Evolutionary conservation across 2,888 invertebrate genomes (phyloP).

Genomic region (Hirtodrosophila cameraria): DNA sequence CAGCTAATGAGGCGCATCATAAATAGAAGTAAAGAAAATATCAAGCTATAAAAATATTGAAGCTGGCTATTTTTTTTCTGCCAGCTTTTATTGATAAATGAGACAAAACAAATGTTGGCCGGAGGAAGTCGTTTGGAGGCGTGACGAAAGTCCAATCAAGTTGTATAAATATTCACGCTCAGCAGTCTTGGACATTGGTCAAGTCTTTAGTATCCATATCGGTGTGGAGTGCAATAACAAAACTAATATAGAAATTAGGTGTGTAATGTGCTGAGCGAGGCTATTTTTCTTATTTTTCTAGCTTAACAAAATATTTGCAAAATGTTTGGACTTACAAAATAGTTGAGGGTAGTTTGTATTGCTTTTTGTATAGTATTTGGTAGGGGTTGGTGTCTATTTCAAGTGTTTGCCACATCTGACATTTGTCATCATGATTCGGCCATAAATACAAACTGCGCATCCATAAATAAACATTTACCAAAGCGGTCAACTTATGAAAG

Average conservation of each 20-base stretch:
- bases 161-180: constrained; percentile 60
- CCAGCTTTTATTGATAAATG: constrained; percentile 59
- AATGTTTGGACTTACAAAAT: constrained; percentile 28
- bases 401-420: constrained; percentile 73
- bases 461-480: constrained; percentile 68
- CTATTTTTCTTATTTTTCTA: constrained; percentile 59
- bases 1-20: constrained; percentile 64
- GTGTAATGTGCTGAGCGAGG: constrained; percentile 78
- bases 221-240: constrained; percentile 34
- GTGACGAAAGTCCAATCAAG: constrained; percentile 82
- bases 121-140: constrained; percentile 64
- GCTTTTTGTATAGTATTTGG: neutral
- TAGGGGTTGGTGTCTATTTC: constrained; percentile 58
- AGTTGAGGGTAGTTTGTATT: constrained; percentile 44
- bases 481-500: constrained; percentile 39
- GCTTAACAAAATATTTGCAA: constrained; percentile 67
- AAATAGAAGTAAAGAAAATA: constrained; percentile 33
- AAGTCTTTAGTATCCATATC: constrained; percentile 21
- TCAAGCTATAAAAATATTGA: constrained; percentile 51
- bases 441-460: constrained; percentile 76
- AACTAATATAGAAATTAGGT: constrained; percentile 80
- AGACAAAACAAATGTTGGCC: constrained; percentile 36
- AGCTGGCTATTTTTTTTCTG: neutral
- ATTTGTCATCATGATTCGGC: constrained; percentile 79
- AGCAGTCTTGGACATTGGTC: constrained; percentile 25